These are phyloP conservation scores for Anticlea derivata DNA, from an alignment of 2,888 invertebrate genomes.

Conservation along the genomic window DNA sequence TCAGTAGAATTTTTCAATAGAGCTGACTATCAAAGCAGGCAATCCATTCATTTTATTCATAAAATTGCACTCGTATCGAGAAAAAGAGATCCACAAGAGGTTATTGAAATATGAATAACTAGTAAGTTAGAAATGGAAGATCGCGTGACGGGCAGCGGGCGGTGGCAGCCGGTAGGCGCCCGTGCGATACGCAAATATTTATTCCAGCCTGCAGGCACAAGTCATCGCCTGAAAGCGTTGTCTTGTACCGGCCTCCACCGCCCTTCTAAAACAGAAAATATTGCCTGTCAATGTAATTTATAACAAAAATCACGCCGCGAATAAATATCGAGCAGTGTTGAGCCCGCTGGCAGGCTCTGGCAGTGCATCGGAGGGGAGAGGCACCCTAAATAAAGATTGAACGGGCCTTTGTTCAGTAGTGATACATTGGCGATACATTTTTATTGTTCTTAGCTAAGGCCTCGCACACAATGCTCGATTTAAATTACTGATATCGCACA, in stretches of 20 bases:
- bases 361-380: slow-evolving; percentile 39
- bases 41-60: too few species aligned
- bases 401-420: slow-evolving; percentile 44
- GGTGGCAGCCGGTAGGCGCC: slow-evolving; percentile 44
- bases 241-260: slow-evolving; percentile 59
- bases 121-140: slow-evolving; percentile 53
- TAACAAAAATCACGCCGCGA: slow-evolving; percentile 57
- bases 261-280: slow-evolving; percentile 66
- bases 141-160: slow-evolving; percentile 64
- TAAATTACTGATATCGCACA: slow-evolving; percentile 17
- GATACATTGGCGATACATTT: slow-evolving; percentile 45
- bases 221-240: slow-evolving; percentile 78
- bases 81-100: too few species aligned
- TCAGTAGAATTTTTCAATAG: slow-evolving; percentile 32
- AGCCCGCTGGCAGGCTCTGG: slow-evolving; percentile 33
- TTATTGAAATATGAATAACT: slow-evolving; percentile 70
- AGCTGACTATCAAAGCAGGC: too few species aligned
- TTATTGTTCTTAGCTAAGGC: slow-evolving; percentile 36
- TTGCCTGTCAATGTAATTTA: slow-evolving; percentile 69
- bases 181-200: slow-evolving; percentile 76
- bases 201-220: slow-evolving; percentile 62
- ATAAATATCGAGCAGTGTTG: slow-evolving; percentile 47
- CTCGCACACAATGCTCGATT: slow-evolving; percentile 18
- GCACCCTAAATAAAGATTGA: slow-evolving; percentile 61
- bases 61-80: too few species aligned